Conservation (phyloP, 2,888 invertebrate species). For the Melinaea marsaeus region DNA sequence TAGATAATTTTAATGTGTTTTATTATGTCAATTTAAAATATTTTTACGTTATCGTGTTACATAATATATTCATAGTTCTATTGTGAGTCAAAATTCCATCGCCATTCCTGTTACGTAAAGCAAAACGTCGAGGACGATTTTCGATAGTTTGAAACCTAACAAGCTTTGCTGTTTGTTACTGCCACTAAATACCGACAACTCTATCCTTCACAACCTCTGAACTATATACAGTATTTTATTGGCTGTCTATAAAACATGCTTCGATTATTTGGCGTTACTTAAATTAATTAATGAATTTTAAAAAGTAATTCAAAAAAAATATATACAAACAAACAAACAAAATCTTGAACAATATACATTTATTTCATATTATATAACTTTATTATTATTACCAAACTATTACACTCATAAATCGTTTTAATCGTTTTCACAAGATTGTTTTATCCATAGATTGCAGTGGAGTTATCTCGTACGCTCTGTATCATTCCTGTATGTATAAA, state of each 20-base stretch:
- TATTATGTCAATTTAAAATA: too few species aligned
- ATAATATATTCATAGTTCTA: neutral
- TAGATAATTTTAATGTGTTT: too few species aligned
- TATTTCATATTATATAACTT: too few species aligned
- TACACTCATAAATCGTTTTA: too few species aligned
- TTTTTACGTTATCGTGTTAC: neutral
- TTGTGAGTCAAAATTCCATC: neutral
- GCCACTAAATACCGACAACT: slow-evolving; percentile 7
- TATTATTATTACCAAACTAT: too few species aligned
- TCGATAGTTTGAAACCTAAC: slow-evolving; percentile 2
- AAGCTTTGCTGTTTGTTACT: slow-evolving; percentile 6
- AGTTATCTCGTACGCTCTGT: slow-evolving; percentile 14
- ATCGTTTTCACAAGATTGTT: too few species aligned
- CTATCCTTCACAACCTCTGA: neutral
- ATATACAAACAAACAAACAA: too few species aligned
- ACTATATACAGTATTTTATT: neutral
- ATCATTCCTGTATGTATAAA: slow-evolving; percentile 15
- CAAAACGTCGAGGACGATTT: neutral
- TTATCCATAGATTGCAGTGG: slow-evolving; percentile 11
- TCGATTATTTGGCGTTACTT: neutral
- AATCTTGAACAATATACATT: too few species aligned
- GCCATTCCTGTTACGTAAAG: neutral
- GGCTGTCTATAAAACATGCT: neutral
- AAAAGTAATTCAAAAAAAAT: too few species aligned
- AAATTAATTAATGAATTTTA: too few species aligned